A percentile compares a stretch with the other conserved stretches of the same genome.
These are phyloP conservation scores for Pangasius krempfi DNA, from an alignment of 2,797 vertebrate genomes.

Conservation along the genomic window DNA sequence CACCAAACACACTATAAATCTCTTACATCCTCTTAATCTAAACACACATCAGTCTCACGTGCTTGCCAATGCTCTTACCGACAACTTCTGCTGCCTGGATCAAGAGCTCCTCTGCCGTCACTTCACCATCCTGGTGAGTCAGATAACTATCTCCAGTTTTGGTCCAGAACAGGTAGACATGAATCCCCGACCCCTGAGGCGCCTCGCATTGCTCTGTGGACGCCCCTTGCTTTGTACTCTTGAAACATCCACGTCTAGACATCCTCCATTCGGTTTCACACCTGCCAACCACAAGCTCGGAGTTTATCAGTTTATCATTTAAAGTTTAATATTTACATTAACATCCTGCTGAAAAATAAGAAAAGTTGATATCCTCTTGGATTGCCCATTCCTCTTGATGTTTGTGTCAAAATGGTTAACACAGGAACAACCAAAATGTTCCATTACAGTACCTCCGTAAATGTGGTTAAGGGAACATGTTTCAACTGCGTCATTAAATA, in stretches of 20 bases:
- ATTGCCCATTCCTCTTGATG: not conserved
- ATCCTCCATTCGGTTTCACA: conserved; percentile 73
- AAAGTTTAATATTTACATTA: not conserved
- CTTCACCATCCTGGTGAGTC: conserved; percentile 66
- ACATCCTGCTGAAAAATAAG: not conserved
- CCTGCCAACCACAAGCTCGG: conserved; percentile 42
- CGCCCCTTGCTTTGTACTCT: conserved; percentile 46
- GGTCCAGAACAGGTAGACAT: conserved; percentile 83
- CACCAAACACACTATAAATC: conserved; percentile 3
- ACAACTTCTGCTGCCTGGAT: conserved; percentile 78
- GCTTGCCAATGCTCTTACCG: conserved; percentile 70
- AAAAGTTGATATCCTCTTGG: not conserved
- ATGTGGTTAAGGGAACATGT: too few species aligned
- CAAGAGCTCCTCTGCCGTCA: conserved; percentile 85
- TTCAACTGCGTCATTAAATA: not conserved
- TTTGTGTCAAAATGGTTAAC: not conserved
- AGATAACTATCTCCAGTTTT: conserved; percentile 74
- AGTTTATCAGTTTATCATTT: not conserved
- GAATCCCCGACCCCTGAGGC: conserved; percentile 67
- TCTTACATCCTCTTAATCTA: not conserved
- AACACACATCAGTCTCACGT: not conserved
- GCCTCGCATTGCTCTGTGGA: conserved; percentile 55
- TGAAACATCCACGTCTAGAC: conserved; percentile 66
- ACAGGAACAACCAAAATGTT: not conserved
- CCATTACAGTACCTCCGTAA: not conserved